Base-by-base conservation (phyloP, 64 coral and sea anemone genomes). In the Anthopleura sola region DNA sequence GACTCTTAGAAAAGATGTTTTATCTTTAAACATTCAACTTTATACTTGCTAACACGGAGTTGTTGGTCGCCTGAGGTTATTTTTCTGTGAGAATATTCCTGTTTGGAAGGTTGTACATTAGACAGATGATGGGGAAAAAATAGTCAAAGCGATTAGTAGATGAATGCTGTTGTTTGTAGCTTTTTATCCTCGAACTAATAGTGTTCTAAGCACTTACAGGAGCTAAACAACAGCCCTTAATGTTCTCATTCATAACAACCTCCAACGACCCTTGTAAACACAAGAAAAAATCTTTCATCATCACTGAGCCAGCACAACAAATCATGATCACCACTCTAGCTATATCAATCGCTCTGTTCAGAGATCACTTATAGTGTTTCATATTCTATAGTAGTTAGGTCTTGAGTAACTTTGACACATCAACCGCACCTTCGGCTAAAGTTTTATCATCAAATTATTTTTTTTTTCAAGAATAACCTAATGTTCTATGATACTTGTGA, bases 101-200 rank as follows among this genome's bases (percentile, higher is more conserved):
- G 76, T 79, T 79, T 79, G 13, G 36, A 44, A 48, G 76, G 31
- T 26, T 44, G 76, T 79, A 33, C 76, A 79, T 79, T 79, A 79
- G 44, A 71, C 66, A 47, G 39, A 38, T 79, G 76, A 44, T 20
- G 76, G 20, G 11, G 39, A 17, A 44, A 38, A 79, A 79, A 46
- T 79, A 79, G 76, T 23, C 36, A 20, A 79, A 48, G 13, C 76
- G 76, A 79, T 79, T 79, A 79, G 18, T 6, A 79, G 37, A 47
- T 26, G 18, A 79, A 79, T 40, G 37, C 76, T 79, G 76, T 79
- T 79, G 44, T 48, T 79, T 79, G 37, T 44, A 44, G 15, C 76
- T 38, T 79, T 44, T 44, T 79, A 79, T 79, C 76, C 44, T 79
- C 18, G 2, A 71, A 71, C 66, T 71, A 71, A 71, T n/a, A n/a